A percentile compares a stretch with the other conserved stretches of the same genome.
phyloP scores from a whole-genome alignment of 2,888 invertebrate species.

The Gerris lacustris region DNA sequence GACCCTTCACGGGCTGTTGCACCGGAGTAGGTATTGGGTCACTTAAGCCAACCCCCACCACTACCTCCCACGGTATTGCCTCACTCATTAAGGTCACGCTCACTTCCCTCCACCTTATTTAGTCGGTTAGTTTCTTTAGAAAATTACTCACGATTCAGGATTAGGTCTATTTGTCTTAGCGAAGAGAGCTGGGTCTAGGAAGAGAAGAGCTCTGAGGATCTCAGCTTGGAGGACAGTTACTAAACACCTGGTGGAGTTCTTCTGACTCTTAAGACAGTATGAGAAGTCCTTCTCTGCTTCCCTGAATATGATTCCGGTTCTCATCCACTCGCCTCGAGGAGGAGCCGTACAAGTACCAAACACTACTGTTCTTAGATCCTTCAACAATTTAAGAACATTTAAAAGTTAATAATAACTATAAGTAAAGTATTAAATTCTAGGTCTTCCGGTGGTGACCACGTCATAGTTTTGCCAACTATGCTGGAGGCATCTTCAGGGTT shows the following conservation, averaged over 20 bases:
- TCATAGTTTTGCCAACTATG: too few relatives aligned
- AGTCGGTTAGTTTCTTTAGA: too few relatives aligned
- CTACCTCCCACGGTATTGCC: too few relatives aligned
- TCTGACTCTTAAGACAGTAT: constrained; percentile 52
- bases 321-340: constrained; percentile 58
- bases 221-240: constrained; percentile 56
- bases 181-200: constrained; percentile 37
- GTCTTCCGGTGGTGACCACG: too few relatives aligned
- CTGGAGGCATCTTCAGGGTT: too few relatives aligned
- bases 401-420: background rate
- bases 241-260: constrained; percentile 51
- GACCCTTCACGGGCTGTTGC: too few relatives aligned
- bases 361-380: constrained; percentile 51
- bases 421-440: too few relatives aligned
- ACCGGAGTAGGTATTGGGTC: too few relatives aligned
- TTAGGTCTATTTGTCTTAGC: constrained; percentile 38
- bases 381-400: constrained; percentile 16
- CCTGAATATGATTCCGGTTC: constrained; percentile 53
- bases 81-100: too few relatives aligned
- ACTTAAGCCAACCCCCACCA: too few relatives aligned
- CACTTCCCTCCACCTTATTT: too few relatives aligned
- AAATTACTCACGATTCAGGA: constrained; percentile 44
- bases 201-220: constrained; percentile 55
- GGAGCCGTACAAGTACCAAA: constrained; percentile 56
- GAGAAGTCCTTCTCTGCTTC: constrained; percentile 46